phyloP scores from a whole-genome alignment of 64 coral and sea anemone species.

The Catalaphyllia jardinei region DNA sequence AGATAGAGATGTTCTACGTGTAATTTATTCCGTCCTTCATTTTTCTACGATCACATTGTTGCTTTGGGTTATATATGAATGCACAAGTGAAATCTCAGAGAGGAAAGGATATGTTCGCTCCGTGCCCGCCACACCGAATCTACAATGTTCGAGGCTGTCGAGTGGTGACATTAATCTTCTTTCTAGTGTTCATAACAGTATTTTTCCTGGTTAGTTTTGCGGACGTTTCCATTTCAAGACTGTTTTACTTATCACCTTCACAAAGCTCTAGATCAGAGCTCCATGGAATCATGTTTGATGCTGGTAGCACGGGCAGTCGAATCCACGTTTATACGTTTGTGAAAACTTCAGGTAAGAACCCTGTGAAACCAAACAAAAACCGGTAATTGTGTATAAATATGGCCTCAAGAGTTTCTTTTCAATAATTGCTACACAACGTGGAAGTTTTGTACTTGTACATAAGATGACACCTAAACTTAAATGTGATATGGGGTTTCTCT shows the following conservation, averaged over 20 bases:
- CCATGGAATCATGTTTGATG: slow-evolving; percentile 95
- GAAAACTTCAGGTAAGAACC: slow-evolving; percentile 44
- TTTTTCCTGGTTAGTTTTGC: neutral
- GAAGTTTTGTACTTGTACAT: too few species aligned
- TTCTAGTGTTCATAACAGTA: neutral
- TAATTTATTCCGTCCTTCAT: too few species aligned
- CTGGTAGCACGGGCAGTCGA: slow-evolving; percentile 94
- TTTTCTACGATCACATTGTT: too few species aligned
- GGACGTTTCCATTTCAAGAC: neutral
- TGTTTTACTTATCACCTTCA: neutral
- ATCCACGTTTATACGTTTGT: slow-evolving; percentile 89
- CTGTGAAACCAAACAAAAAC: too few species aligned
- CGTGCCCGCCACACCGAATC: neutral
- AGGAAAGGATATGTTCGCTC: neutral
- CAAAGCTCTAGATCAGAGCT: neutral
- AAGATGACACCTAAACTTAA: too few species aligned
- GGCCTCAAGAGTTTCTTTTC: too few species aligned
- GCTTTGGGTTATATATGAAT: too few species aligned
- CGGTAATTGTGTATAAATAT: too few species aligned
- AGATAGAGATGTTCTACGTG: too few species aligned
- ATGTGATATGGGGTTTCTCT: too few species aligned
- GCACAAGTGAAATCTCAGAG: neutral
- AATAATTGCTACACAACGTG: too few species aligned
- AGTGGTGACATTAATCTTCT: neutral
- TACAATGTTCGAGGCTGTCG: slow-evolving; percentile 16